Percentiles rank a stretch among this genome's conserved stretches.
Evolutionary conservation across 2,888 invertebrate genomes (phyloP).

Genomic region (Chymomyza amoena): DNA sequence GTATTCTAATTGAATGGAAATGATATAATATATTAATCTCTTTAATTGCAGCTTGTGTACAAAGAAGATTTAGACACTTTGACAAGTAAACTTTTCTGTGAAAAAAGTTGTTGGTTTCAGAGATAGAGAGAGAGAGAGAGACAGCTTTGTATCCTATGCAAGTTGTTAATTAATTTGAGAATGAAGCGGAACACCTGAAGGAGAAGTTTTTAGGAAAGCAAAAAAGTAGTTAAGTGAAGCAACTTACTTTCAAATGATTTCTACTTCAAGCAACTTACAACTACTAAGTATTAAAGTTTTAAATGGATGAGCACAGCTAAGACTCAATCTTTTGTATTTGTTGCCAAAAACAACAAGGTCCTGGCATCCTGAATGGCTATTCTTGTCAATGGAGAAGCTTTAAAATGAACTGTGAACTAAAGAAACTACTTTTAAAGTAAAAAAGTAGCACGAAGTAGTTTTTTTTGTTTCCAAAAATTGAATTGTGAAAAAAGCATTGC

Average conservation of each 20-base stretch:
- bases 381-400: no score
- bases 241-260: background rate
- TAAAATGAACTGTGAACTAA: no score
- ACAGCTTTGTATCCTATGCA: constrained; percentile 3
- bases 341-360: background rate
- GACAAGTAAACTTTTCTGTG: constrained; percentile 1
- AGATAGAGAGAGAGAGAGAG: background rate
- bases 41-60: background rate
- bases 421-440: no score
- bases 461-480: no score
- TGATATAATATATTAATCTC: background rate
- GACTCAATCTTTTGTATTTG: background rate
- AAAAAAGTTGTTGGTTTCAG: background rate
- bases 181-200: background rate
- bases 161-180: constrained; percentile 4
- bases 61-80: background rate
- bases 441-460: no score
- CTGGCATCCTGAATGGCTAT: no score
- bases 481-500: no score
- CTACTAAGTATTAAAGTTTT: background rate
- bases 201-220: background rate
- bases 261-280: background rate
- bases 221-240: background rate
- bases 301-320: background rate
- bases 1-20: background rate